Conservation (phyloP, 1,140 invertebrate species). For the Colletes gigas region DNA sequence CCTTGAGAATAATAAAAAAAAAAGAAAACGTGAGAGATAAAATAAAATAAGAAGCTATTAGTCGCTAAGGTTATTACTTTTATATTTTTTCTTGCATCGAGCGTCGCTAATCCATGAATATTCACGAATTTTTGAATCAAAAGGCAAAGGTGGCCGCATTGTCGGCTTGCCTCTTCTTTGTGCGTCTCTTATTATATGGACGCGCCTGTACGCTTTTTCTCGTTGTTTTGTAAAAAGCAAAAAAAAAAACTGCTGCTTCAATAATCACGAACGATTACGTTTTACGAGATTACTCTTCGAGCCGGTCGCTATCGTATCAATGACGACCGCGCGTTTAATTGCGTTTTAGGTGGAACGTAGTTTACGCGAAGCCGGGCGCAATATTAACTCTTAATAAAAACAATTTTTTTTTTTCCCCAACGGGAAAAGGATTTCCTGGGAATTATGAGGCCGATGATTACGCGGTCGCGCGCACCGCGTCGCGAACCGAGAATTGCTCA, state of each 20-base stretch:
- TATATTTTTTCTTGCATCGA: too few species aligned
- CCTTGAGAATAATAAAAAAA: too few species aligned
- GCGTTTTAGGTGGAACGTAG: slow-evolving; percentile 10
- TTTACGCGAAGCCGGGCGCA: not conserved
- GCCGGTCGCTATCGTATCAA: not conserved
- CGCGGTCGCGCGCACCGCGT: not conserved
- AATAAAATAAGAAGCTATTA: too few species aligned
- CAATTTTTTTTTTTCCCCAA: not conserved
- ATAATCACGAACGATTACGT: slow-evolving; percentile 22
- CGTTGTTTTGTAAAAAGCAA: too few species aligned
- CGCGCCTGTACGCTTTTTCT: too few species aligned
- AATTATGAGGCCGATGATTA: slow-evolving; percentile 4
- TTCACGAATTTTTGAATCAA: too few species aligned
- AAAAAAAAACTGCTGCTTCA: not conserved
- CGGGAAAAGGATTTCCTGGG: slow-evolving; percentile 21
- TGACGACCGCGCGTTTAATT: not conserved
- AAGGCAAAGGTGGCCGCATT: too few species aligned
- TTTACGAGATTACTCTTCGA: slow-evolving; percentile 8
- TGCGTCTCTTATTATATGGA: too few species aligned
- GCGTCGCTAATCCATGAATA: too few species aligned
- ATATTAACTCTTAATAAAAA: not conserved
- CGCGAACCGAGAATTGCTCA: slow-evolving; percentile 27
- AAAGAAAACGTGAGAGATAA: too few species aligned
- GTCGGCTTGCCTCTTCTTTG: too few species aligned
- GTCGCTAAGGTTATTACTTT: too few species aligned